These are phyloP conservation scores for Esox masquinongy DNA, from an alignment of 2,797 vertebrate species.

Conservation along the genomic window DNA sequence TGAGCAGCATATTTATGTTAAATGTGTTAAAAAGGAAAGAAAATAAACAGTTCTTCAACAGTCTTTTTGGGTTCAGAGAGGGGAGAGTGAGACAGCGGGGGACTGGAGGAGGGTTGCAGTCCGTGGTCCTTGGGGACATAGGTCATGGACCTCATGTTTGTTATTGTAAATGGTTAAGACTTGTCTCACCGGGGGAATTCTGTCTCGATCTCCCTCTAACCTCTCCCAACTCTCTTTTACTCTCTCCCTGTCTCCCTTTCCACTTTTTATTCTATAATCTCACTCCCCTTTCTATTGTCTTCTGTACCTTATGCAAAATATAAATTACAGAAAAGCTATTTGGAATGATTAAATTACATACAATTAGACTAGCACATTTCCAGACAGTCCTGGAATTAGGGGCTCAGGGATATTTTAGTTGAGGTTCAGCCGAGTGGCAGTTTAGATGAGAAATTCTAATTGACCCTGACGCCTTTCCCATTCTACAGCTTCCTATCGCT, in stretches of 20 bases:
- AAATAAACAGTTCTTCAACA: slow-evolving; percentile 23
- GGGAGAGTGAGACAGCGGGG: background rate
- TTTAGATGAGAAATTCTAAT: background rate
- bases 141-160: slow-evolving; percentile 36
- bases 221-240: background rate
- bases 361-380: background rate
- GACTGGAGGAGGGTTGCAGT: background rate
- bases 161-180: slow-evolving; percentile 35
- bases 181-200: slow-evolving; percentile 14
- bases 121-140: slow-evolving; percentile 16
- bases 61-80: slow-evolving; percentile 17
- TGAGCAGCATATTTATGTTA: background rate
- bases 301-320: background rate
- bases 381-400: background rate
- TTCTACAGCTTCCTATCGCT: background rate
- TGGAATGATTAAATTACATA: background rate
- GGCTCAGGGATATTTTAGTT: background rate
- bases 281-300: background rate
- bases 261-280: background rate
- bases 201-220: background rate
- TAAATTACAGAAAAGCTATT: slow-evolving; percentile 15
- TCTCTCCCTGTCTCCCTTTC: background rate
- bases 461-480: background rate
- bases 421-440: background rate
- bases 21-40: slow-evolving; percentile 19